Percentiles rank a stretch among this genome's conserved stretches.
Conservation (phyloP, 2,797 vertebrate species). For the Pampus argenteus region DNA sequence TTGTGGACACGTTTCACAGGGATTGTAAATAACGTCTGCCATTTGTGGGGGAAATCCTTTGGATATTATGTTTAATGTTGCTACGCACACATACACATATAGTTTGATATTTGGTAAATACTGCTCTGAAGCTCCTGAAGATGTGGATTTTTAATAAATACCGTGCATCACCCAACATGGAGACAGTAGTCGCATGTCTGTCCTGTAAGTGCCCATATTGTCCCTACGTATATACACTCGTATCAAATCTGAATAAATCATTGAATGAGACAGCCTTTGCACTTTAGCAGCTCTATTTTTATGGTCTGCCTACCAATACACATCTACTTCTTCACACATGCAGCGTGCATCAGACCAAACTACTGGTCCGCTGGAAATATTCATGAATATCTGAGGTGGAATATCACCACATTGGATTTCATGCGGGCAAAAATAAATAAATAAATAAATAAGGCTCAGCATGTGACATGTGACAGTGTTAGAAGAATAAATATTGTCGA, state of each 20-base stretch:
- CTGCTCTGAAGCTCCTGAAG: conserved; percentile 5
- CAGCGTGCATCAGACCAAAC: conserved; percentile 42
- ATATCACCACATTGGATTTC: not conserved
- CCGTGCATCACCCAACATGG: not conserved
- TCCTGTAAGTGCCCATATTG: not conserved
- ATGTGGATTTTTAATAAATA: conserved; percentile 26
- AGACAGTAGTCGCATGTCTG: conserved; percentile 16
- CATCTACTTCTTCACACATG: conserved; percentile 17
- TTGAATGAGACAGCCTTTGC: conserved; percentile 46
- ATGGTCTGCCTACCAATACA: conserved; percentile 16
- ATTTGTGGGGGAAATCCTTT: not conserved
- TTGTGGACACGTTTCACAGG: not conserved
- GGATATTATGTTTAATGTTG: too few relatives aligned
- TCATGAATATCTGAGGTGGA: not conserved
- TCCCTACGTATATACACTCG: conserved; percentile 4
- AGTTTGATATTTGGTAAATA: conserved; percentile 12
- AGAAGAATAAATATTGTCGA: not conserved
- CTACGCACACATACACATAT: too few relatives aligned
- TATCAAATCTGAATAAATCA: conserved; percentile 73
- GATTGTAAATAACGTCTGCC: conserved; percentile 34
- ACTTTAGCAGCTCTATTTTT: conserved; percentile 61
- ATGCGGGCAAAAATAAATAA: not conserved
- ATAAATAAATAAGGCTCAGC: not conserved
- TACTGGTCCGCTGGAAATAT: not conserved
- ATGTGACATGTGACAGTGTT: not conserved